Evolutionary conservation across 2,888 invertebrate species (phyloP).

Genomic region (Nomada fucata): DNA sequence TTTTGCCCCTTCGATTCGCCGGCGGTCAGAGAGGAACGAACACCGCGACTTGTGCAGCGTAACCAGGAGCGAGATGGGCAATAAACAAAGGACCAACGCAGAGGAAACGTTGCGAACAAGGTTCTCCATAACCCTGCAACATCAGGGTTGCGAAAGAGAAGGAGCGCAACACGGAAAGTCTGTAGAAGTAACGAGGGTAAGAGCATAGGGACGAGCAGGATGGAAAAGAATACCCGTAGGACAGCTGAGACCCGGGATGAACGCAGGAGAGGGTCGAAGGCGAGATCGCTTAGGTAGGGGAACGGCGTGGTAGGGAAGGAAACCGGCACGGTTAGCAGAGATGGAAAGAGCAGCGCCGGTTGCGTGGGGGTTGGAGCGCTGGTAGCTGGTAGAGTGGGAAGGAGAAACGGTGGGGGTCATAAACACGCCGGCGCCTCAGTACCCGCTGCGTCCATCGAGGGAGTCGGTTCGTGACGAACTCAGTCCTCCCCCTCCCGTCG

Average conservation of each 20-base stretch:
- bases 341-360: constrained; percentile 4
- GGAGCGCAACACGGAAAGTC: neutral
- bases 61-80: neutral
- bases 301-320: neutral
- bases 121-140: neutral
- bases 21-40: constrained; percentile 32
- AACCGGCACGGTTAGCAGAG: constrained; percentile 20
- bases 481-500: neutral
- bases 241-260: constrained; percentile 63
- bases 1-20: constrained; percentile 40
- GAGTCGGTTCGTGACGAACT: constrained; percentile 58
- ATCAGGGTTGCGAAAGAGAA: constrained; percentile 28
- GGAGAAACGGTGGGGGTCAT: constrained; percentile 68
- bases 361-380: neutral
- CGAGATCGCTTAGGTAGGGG: neutral
- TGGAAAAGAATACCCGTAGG: constrained; percentile 54
- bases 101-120: constrained; percentile 21
- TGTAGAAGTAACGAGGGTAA: neutral
- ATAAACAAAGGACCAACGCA: constrained; percentile 8
- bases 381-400: neutral
- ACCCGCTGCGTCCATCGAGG: constrained; percentile 75
- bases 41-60: constrained; percentile 6
- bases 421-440: constrained; percentile 83
- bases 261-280: constrained; percentile 41
- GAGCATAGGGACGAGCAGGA: neutral